A percentile compares a stretch with the other conserved stretches of the same genome.
Evolutionary conservation across 2,113 vertebrate species (phyloP).

Genomic region (Ammodytes marinus): DNA sequence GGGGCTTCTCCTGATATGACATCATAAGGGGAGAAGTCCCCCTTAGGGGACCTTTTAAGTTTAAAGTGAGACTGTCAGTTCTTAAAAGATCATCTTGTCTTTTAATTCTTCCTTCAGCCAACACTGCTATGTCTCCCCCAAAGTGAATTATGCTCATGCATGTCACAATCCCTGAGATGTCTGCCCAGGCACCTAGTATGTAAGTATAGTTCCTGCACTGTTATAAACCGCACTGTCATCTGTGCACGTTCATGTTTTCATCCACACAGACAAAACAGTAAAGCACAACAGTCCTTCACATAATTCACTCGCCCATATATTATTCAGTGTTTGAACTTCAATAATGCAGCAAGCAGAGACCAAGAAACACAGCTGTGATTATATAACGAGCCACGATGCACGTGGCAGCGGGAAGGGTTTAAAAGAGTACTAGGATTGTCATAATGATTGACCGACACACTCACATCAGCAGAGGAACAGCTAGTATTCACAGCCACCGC

Average conservation of each 20-base stretch:
- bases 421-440: background rate
- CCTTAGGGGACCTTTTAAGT: no score
- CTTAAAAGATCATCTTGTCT: background rate
- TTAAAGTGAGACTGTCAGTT: background rate
- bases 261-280: background rate
- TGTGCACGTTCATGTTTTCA: background rate
- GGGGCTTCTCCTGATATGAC: no score
- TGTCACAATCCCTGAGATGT: constrained; percentile 19
- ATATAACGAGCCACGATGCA: background rate
- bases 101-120: background rate
- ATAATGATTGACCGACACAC: background rate
- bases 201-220: background rate
- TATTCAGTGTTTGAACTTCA: constrained; percentile 32
- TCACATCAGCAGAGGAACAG: background rate
- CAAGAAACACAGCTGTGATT: constrained; percentile 9
- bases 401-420: background rate
- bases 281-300: background rate
- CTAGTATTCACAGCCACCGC: background rate
- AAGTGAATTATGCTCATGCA: constrained; percentile 13
- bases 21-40: no score
- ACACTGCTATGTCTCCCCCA: background rate
- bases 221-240: background rate
- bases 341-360: constrained; percentile 23
- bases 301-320: constrained; percentile 12
- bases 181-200: background rate